A percentile compares a stretch with the other conserved stretches of the same genome.
These are phyloP conservation scores for Thermophis baileyi DNA, from an alignment of 2,113 vertebrate genomes.

Conservation along the genomic window DNA sequence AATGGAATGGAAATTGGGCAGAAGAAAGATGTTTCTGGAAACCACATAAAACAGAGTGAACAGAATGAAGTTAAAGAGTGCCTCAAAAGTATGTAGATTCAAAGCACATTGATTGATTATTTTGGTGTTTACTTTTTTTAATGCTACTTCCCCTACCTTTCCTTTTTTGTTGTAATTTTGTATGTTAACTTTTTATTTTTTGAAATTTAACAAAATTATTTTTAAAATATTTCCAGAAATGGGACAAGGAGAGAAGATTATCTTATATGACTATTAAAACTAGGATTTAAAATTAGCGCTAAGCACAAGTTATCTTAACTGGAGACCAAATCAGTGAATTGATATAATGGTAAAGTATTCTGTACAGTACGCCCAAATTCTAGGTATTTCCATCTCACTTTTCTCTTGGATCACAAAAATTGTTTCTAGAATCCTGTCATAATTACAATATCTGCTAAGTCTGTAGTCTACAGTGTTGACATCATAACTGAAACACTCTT, in stretches of 20 bases:
- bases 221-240: neutral
- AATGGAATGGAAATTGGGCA: neutral
- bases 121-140: neutral
- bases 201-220: neutral
- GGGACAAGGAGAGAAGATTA: neutral
- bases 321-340: neutral
- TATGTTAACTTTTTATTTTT: neutral
- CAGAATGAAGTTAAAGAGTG: neutral
- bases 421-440: neutral
- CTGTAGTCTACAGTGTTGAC: neutral
- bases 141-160: neutral
- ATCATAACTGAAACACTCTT: neutral
- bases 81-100: neutral
- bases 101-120: neutral
- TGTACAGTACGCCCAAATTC: neutral
- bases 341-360: neutral
- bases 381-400: neutral
- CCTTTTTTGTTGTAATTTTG: neutral
- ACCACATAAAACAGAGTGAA: neutral
- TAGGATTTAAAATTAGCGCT: neutral
- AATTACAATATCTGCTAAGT: neutral
- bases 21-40: neutral
- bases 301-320: neutral
- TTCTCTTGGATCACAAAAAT: neutral
- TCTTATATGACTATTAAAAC: neutral